Base-by-base conservation (phyloP, 1,140 invertebrate genomes). In the Drosophila repleta region DNA sequence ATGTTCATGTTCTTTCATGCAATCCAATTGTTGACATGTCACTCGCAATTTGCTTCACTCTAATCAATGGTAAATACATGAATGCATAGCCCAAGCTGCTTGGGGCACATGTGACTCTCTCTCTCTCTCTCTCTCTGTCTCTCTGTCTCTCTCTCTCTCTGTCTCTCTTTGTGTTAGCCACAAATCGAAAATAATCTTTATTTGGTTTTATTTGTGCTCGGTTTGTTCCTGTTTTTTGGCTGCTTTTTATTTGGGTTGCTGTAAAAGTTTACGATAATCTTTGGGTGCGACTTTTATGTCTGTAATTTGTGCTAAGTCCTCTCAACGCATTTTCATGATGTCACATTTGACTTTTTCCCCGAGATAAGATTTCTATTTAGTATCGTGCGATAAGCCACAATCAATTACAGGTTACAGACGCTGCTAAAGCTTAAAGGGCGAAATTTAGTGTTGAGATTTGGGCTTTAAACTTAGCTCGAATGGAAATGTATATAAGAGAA, bases 1-100 rank as follows among this genome's bases (percentile, higher is more conserved):
- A 85, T 83, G 76, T 32, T 87, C 87, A 79, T 89, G 87, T 66
- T 82, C 82, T 65, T 69, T 78, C 84, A 52, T 90, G 72, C 90
- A 91, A 69, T 91, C 78, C 72, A 83, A 87, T 90, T 91, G 87
- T 80, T 90, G 87, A 65, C 87, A 88, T 71, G 79, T 83, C 73
- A 80, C 66, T 82, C 89, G 81, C 74, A 91, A 84, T 84, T 91
- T 90, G 63, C 84, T 80, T 79, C 83, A 90, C 91, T 91, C 61
- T 83, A 82, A 87, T 88, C 74, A 88, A 82, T 70, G 53, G 64
- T 56, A 87, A 77, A 81, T 85, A 84, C 69, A 87, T 87, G 85
- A 69, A 63, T 69, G 51, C 62, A 63, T 17, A 62, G 35, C 46
- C 13, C n/a, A 26, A 7, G 29, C n/a, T 26, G 2, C 29, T 29